phyloP scores from a whole-genome alignment of 2,113 vertebrate species.

The Tyto alba region DNA sequence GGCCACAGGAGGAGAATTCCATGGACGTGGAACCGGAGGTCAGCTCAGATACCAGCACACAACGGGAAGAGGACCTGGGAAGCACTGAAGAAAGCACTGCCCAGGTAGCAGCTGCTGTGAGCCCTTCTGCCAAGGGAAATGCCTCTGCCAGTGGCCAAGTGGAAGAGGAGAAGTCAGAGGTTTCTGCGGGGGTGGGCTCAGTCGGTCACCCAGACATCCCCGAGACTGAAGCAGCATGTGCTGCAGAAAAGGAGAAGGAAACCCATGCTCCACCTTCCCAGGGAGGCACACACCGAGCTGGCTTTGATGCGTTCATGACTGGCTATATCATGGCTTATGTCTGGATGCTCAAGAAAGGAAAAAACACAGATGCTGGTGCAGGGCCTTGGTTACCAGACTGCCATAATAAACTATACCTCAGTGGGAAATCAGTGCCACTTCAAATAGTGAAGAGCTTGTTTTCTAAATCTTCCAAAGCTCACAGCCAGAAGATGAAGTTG shows the following conservation, averaged over 20 bases:
- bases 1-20: not conserved
- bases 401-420: constrained; percentile 94
- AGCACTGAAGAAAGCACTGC: not conserved
- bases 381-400: constrained; percentile 76
- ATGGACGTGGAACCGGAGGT: not conserved
- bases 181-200: not conserved
- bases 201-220: not conserved
- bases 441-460: constrained; percentile 93
- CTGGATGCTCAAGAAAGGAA: constrained; percentile 60
- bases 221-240: not conserved
- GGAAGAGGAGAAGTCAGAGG: not conserved
- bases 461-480: constrained; percentile 90
- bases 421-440: constrained; percentile 90
- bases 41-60: not conserved
- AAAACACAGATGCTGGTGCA: not conserved
- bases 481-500: constrained; percentile 87
- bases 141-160: not conserved
- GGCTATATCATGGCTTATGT: constrained; percentile 90
- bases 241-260: not conserved
- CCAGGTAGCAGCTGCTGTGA: not conserved
- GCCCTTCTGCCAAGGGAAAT: not conserved
- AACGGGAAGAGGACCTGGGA: not conserved
- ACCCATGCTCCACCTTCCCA: not conserved
- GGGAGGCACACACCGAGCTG: constrained; percentile 85
- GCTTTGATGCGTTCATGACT: constrained; percentile 98